Conservation (phyloP, 2,113 vertebrate species). For the Pelusios castaneus region DNA sequence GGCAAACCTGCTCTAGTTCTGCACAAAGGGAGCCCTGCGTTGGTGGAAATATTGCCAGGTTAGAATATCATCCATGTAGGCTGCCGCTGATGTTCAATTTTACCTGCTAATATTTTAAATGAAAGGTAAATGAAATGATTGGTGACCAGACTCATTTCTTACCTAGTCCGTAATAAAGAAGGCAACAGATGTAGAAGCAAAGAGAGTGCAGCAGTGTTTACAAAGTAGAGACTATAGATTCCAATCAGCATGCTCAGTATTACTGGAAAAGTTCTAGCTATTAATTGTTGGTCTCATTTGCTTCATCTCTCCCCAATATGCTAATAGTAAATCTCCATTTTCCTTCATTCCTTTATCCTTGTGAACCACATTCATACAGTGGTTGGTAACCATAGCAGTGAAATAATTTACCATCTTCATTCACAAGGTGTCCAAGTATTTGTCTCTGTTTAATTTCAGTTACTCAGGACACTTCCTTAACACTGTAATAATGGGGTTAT, state of each 20-base stretch:
- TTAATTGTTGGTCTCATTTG: constrained; percentile 43
- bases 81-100: not conserved
- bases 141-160: not conserved
- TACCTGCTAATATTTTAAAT: not conserved
- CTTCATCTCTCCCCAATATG: not conserved
- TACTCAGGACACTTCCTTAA: constrained; percentile 32
- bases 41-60: not conserved
- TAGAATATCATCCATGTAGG: not conserved
- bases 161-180: not conserved
- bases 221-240: not conserved
- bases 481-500: constrained; percentile 15
- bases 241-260: not conserved
- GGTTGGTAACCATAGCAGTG: constrained; percentile 74
- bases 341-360: not conserved
- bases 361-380: constrained; percentile 41
- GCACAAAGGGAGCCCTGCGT: not conserved
- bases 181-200: not conserved
- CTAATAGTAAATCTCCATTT: constrained; percentile 43
- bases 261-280: constrained; percentile 35
- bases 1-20: not conserved
- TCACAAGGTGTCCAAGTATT: constrained; percentile 66
- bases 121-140: not conserved
- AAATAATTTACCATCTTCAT: constrained; percentile 65
- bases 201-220: not conserved
- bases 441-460: constrained; percentile 41